These are phyloP conservation scores for Pyrocoelia pectoralis DNA, from an alignment of 2,888 invertebrate species.

Conservation along the genomic window DNA sequence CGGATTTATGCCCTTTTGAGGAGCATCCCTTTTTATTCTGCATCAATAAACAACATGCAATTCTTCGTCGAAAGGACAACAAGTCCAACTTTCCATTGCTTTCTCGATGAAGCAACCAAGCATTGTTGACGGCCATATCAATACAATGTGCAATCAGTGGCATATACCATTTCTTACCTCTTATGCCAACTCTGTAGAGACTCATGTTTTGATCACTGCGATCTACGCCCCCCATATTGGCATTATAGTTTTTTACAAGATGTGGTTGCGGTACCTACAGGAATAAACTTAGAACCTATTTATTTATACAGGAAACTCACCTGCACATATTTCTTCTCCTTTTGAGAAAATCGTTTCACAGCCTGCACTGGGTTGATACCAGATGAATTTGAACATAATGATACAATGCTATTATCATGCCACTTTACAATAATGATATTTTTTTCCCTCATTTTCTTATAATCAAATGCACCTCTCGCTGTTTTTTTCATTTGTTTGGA, in stretches of 20 bases:
- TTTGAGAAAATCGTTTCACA: constrained; percentile 27
- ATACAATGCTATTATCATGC: neutral
- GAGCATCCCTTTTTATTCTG: no score
- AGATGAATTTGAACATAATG: constrained; percentile 41
- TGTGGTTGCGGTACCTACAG: constrained; percentile 39
- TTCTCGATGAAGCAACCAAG: constrained; percentile 43
- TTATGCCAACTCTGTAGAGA: constrained; percentile 40
- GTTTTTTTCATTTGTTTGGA: constrained; percentile 8
- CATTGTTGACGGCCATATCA: constrained; percentile 45
- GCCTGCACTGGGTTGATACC: constrained; percentile 22
- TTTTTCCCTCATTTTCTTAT: neutral
- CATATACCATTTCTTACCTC: constrained; percentile 49
- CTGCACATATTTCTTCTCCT: constrained; percentile 37
- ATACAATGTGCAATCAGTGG: constrained; percentile 43
- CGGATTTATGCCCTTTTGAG: no score
- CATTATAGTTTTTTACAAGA: constrained; percentile 39
- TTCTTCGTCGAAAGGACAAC: no score
- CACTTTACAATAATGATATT: constrained; percentile 5
- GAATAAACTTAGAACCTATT: no score
- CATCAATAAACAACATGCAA: no score
- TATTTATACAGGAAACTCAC: no score
- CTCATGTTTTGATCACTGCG: constrained; percentile 44
- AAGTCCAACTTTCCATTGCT: constrained; percentile 26
- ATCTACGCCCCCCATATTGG: constrained; percentile 45
- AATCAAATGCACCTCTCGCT: constrained; percentile 15